Conservation (phyloP, 2,888 invertebrate genomes). For the Epistrophella euchroma region DNA sequence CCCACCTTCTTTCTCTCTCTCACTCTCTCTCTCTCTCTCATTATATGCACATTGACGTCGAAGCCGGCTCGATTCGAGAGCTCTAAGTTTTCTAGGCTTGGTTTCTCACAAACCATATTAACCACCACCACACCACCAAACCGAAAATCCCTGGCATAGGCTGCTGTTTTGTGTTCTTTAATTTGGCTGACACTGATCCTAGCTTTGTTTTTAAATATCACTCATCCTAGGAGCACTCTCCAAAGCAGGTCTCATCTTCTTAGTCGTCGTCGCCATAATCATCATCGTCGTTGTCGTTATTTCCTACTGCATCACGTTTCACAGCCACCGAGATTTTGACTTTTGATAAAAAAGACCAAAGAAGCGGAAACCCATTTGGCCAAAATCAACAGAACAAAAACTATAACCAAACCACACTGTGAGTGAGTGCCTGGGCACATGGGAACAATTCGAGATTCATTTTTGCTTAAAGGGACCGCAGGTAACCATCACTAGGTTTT, state of each 20-base stretch:
- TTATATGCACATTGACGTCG: slow-evolving; percentile 10
- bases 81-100: slow-evolving; percentile 31
- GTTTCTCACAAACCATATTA: slow-evolving; percentile 5
- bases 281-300: slow-evolving; percentile 78
- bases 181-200: slow-evolving; percentile 75
- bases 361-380: slow-evolving; percentile 74
- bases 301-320: slow-evolving; percentile 83
- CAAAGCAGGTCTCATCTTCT: slow-evolving; percentile 75
- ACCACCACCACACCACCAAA: background rate
- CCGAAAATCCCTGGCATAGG: slow-evolving; percentile 27
- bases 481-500: slow-evolving; percentile 36
- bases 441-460: slow-evolving; percentile 74
- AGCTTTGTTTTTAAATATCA: slow-evolving; percentile 75
- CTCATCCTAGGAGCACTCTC: slow-evolving; percentile 68
- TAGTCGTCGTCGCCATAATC: slow-evolving; percentile 52
- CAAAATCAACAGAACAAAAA: slow-evolving; percentile 72
- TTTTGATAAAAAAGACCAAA: slow-evolving; percentile 75
- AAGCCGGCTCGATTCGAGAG: background rate
- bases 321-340: slow-evolving; percentile 76
- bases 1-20: background rate
- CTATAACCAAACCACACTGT: slow-evolving; percentile 21
- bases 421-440: slow-evolving; percentile 45
- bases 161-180: slow-evolving; percentile 51
- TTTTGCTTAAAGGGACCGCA: slow-evolving; percentile 72
- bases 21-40: slow-evolving; percentile 19